Evolutionary conservation across 2,888 invertebrate species (phyloP).

Genomic region (Adineta ricciae): DNA sequence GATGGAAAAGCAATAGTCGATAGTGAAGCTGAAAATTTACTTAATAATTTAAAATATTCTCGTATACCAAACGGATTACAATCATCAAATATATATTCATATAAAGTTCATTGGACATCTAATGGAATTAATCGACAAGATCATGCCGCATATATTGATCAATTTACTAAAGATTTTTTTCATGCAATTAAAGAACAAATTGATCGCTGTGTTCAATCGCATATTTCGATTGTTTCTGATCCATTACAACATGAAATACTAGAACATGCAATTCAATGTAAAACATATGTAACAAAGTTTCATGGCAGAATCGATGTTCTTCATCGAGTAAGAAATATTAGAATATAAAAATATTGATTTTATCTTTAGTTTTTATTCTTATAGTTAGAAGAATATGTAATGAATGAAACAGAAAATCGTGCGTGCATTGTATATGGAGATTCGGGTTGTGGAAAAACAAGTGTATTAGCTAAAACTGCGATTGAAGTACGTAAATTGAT

Average conservation of each 20-base stretch:
- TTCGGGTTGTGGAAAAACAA: constrained; percentile 32
- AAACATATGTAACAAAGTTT: constrained; percentile 25
- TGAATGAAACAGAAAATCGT: neutral
- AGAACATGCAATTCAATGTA: constrained; percentile 31
- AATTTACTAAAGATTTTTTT: neutral
- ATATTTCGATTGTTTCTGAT: neutral
- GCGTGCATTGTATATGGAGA: constrained; percentile 25
- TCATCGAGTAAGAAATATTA: neutral
- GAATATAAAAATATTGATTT: constrained; percentile 18
- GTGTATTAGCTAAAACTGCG: constrained; percentile 24
- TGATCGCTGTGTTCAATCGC: neutral
- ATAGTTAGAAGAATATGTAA: constrained; percentile 20
- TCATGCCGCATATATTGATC: neutral
- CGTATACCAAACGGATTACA: neutral
- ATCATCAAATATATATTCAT: neutral
- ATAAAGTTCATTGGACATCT: neutral
- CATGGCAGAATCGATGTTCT: constrained; percentile 30
- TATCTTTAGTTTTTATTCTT: neutral
- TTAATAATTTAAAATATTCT: neutral
- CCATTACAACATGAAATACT: constrained; percentile 26
- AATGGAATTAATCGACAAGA: neutral
- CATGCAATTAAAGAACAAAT: neutral
- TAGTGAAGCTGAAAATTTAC: neutral
- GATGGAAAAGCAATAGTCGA: neutral
- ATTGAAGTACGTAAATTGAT: neutral